Evolutionary conservation across 2,113 vertebrate species (phyloP), one percentile per base, ranked within the genome.

Genomic region (Speoplatyrhinus poulsoni): DNA sequence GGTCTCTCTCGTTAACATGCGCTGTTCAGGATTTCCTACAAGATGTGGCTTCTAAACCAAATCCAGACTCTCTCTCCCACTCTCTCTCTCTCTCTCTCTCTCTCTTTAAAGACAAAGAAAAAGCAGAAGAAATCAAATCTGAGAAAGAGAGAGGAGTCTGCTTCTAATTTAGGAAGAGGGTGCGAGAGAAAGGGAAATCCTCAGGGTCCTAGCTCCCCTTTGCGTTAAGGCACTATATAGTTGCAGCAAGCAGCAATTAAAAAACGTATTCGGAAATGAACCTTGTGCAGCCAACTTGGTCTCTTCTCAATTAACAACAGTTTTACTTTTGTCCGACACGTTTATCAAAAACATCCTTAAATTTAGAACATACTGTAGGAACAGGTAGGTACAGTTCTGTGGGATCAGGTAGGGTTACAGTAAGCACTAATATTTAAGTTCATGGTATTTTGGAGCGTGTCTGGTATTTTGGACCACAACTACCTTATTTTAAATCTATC

Each of bases 1-100:
- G 75, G 79, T 80, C 90, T 73, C 88, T 88, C 90, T 91, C 79
- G 85, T 90, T 91, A 93, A 93, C 91, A 90, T 90, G 89, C 91
- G 92, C 84, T 81, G 87, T 91, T 86, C 85, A 83, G 89, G 90
- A 90, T 90, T 92, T 95, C 91, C 92, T 91, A 81, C 67, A 87
- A 81, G 66, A 90, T 85, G 68, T 78, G 79, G 84, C 82, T 84
- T 65, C 79, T 67, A 80, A 87, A 68, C 7, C 89, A 82, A 75
- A 90, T 90, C 92, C 68, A 69, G 91, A 92, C 85, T 84, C 73
- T 68, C 70, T 82, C 72, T 59, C 50, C 52, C 69, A 50, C 58
- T 50, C 65, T 54, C 72, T 64, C 60, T 60, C 57, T 63, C 75
- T 59, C 58, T 61, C 64, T 68, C 58, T 80, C 76, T 76, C 75